A percentile compares a stretch with the other conserved stretches of the same genome.
phyloP scores from a whole-genome alignment of 2,113 vertebrate genomes.

The Erythrocebus patas region DNA sequence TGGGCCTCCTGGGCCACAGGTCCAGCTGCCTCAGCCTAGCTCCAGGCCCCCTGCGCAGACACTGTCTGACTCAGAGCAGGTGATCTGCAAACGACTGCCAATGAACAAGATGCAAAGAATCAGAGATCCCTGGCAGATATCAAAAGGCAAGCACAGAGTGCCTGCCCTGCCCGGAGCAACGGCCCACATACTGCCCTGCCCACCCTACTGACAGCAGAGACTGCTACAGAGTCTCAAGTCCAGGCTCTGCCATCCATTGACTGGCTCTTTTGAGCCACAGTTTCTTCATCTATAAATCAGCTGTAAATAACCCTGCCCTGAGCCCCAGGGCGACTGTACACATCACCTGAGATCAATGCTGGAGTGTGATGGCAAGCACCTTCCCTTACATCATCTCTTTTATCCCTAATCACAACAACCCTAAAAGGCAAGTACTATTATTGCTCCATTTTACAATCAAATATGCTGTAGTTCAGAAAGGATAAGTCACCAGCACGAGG shows the following conservation, averaged over 20 bases:
- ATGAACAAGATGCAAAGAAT: background rate
- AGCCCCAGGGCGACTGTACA: background rate
- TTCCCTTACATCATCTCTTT: background rate
- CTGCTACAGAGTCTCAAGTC: background rate
- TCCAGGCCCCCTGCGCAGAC: background rate
- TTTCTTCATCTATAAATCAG: background rate
- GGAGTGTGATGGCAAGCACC: background rate
- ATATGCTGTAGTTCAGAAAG: background rate
- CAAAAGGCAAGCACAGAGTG: no score
- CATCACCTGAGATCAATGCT: background rate
- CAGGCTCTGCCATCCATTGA: background rate
- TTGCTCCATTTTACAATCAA: background rate
- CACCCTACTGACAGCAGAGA: background rate
- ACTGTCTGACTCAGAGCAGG: background rate
- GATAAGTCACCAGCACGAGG: background rate
- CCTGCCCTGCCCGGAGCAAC: rapidly evolving
- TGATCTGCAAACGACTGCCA: background rate
- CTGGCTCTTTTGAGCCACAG: background rate
- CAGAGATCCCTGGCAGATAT: background rate
- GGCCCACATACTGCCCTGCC: background rate
- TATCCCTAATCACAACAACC: background rate
- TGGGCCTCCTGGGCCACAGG: background rate
- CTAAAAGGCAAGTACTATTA: background rate
- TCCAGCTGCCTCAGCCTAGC: background rate
- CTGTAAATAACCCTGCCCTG: background rate